Evolutionary conservation across 2,113 vertebrate species (phyloP), one percentile per base, ranked within the genome.

Genomic region (Misgurnus mizolepis): DNA sequence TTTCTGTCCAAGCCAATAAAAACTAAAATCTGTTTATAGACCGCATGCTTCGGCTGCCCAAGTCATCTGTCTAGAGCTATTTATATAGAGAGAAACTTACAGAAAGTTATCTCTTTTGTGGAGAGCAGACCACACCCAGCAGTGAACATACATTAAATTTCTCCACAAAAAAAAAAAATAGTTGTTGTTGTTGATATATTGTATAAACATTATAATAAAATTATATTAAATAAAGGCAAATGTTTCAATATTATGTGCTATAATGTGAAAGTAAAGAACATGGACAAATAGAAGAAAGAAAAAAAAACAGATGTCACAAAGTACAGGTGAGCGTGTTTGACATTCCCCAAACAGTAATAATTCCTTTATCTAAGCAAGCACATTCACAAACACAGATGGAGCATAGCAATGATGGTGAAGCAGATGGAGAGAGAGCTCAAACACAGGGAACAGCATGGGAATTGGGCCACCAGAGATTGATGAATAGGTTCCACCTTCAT

Each of bases 401-500:
- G 45, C 61, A 62, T 65, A 55, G 80, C 50, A 72, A 64, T 69
- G 53, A 39, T 49, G 49, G 18, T n/a, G 39, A 50, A 67, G 58
- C 67, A 50, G 17, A 53, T 50, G 70, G 43, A 70, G 43, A 68
- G 34, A 68, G 34, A 74, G 12, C 68, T 67, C 55, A 86, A 82
- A 84, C 83, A 86, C 78, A 62, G 43, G 70, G 43, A 66, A 64
- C 18, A 58, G 50, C 22, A 39, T 47, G 18, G 68, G 50, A 60
- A 17, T 9, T 62, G 65, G 53, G 39, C 68, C 40, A 50, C n/a
- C 34, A 67, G 27, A 58, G 73, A 83, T 9, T 61, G 55, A 69
- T 61, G 43, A 60, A 40, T 71, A 65, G 14, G 82, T 85, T 92
- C 93, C 94, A 96, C 95, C 95, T 96, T 93, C 91, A 88, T 91